phyloP scores from a whole-genome alignment of 2,113 vertebrate species.

The western clawed frog (Xenopus tropicalis) region DNA sequence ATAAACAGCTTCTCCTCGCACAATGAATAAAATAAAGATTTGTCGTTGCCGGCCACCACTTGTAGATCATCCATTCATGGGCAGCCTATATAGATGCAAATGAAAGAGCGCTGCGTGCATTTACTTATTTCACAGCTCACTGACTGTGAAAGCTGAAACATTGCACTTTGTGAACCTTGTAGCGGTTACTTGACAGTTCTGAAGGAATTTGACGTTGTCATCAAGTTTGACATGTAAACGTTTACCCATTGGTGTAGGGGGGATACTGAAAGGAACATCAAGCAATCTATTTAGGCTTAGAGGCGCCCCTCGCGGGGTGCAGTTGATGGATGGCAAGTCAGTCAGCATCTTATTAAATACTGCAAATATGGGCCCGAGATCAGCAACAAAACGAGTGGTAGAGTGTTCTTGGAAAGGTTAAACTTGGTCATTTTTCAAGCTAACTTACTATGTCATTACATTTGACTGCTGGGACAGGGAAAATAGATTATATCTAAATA shows the following conservation, averaged over 20 bases:
- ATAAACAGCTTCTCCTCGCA: constrained; percentile 51
- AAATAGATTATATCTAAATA: too few species aligned
- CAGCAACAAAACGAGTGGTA: too few species aligned
- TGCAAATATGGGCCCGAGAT: too few species aligned
- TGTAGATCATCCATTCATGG: constrained; percentile 50
- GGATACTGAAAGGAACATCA: constrained; percentile 32
- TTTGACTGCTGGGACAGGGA: too few species aligned
- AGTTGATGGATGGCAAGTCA: not conserved
- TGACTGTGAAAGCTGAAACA: constrained; percentile 45
- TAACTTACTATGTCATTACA: too few species aligned
- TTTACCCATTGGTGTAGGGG: constrained; percentile 33
- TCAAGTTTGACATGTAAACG: constrained; percentile 45
- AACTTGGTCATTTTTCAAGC: too few species aligned
- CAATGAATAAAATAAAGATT: constrained; percentile 56
- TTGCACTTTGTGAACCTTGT: constrained; percentile 53
- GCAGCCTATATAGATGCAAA: constrained; percentile 50
- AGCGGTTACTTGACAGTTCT: constrained; percentile 50
- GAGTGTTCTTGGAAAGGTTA: too few species aligned
- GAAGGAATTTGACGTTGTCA: constrained; percentile 56
- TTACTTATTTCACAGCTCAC: constrained; percentile 50
- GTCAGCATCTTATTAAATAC: too few species aligned
- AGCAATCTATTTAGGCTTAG: not conserved
- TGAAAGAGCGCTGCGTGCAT: constrained; percentile 46
- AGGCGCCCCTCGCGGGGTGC: not conserved
- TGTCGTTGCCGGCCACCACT: constrained; percentile 25